phyloP scores from a whole-genome alignment of 2,113 vertebrate species.

The Gasterosteus nipponicus region DNA sequence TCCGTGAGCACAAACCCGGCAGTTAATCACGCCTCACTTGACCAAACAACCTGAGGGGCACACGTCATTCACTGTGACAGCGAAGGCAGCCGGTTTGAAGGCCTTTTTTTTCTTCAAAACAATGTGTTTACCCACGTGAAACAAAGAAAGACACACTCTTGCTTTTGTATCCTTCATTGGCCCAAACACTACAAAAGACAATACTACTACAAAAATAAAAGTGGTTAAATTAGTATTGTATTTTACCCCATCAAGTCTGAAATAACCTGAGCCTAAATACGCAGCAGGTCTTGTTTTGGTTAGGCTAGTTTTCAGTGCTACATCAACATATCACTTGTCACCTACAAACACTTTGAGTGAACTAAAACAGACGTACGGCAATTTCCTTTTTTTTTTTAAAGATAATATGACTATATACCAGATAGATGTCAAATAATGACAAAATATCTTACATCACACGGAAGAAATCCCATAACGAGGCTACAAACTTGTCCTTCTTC shows the following conservation, averaged over 20 bases:
- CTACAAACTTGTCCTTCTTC: conserved; percentile 30
- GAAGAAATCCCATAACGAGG: conserved; percentile 28
- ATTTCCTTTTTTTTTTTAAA: conserved; percentile 2
- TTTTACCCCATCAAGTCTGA: conserved; percentile 1
- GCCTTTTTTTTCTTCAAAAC: conserved; percentile 30
- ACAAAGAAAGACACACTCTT: background rate
- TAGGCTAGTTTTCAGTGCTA: conserved; percentile 66
- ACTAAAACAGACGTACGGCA: conserved; percentile 30
- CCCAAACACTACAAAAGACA: background rate
- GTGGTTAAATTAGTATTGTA: background rate
- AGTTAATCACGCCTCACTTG: conserved; percentile 62
- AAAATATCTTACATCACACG: background rate
- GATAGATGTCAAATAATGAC: conserved; percentile 33
- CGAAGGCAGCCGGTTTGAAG: conserved; percentile 35
- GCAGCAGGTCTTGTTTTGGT: conserved; percentile 35
- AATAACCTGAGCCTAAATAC: conserved; percentile 51
- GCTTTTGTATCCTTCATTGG: background rate
- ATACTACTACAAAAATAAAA: conserved; percentile 27
- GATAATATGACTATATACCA: conserved; percentile 20
- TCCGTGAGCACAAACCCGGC: conserved; percentile 40
- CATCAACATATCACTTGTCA: conserved; percentile 33
- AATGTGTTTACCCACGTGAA: background rate
- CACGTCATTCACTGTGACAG: conserved; percentile 50
- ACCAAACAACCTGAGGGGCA: conserved; percentile 60
- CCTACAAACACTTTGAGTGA: conserved; percentile 49